These are phyloP conservation scores for Hydriomena furcata DNA, from an alignment of 2,888 invertebrate genomes.

Conservation along the genomic window DNA sequence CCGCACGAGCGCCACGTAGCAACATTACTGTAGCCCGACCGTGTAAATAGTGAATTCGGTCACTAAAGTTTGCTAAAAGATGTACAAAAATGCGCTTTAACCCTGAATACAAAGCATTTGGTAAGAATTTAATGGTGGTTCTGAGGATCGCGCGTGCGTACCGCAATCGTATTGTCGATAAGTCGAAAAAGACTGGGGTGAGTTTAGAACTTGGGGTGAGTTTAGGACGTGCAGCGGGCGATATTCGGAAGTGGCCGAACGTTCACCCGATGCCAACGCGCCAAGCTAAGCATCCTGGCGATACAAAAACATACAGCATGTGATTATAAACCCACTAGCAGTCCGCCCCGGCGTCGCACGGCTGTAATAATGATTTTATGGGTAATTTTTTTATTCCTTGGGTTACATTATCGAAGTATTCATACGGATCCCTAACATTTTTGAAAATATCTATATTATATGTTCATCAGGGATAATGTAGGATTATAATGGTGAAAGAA, in stretches of 20 bases:
- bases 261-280: neutral
- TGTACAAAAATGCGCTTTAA: slow-evolving; percentile 22
- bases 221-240: slow-evolving; percentile 1
- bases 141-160: slow-evolving; percentile 24
- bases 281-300: neutral
- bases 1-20: neutral
- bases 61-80: slow-evolving; percentile 12
- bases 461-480: no score
- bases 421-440: no score
- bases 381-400: no score
- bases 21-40: slow-evolving; percentile 12
- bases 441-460: no score
- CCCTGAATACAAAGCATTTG: slow-evolving; percentile 23
- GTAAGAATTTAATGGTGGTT: slow-evolving; percentile 17
- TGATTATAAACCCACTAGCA: no score
- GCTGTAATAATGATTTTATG: no score
- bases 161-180: slow-evolving; percentile 25
- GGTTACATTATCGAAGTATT: no score
- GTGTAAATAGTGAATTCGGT: slow-evolving; percentile 14
- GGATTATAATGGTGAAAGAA: no score
- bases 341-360: no score
- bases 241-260: neutral
- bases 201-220: slow-evolving; percentile 8
- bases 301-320: no score
- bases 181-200: slow-evolving; percentile 13